Evolutionary conservation across 2,888 invertebrate species (phyloP).

Genomic region (Andrena praecox): DNA sequence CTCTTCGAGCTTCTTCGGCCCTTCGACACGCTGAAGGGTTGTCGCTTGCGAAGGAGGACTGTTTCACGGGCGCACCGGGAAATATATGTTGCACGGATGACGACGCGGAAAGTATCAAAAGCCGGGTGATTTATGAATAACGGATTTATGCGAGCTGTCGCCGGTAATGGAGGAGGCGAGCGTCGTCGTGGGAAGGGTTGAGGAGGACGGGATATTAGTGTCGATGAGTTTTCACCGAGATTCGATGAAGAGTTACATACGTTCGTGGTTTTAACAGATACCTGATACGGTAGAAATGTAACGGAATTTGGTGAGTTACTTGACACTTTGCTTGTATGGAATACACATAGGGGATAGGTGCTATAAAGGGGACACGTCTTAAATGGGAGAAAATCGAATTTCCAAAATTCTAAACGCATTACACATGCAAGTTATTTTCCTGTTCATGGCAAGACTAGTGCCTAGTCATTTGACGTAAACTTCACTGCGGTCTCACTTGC

Average conservation of each 20-base stretch:
- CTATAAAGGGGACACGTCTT: too few species aligned
- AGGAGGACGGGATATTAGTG: constrained; percentile 22
- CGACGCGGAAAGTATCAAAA: constrained; percentile 62
- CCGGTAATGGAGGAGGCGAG: constrained; percentile 32
- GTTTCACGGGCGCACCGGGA: constrained; percentile 28
- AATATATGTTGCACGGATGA: constrained; percentile 54
- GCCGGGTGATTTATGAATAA: constrained; percentile 60
- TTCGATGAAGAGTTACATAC: background rate
- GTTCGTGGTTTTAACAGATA: too few species aligned
- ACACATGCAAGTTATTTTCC: too few species aligned
- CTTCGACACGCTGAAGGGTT: constrained; percentile 55
- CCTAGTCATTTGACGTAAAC: too few species aligned
- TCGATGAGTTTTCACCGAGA: constrained; percentile 14
- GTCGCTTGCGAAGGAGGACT: constrained; percentile 44
- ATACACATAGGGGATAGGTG: too few species aligned
- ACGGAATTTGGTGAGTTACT: too few species aligned
- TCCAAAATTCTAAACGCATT: too few species aligned
- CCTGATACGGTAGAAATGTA: too few species aligned
- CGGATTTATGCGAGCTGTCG: constrained; percentile 43
- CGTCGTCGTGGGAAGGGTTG: background rate
- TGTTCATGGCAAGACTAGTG: too few species aligned
- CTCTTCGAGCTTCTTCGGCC: constrained; percentile 54
- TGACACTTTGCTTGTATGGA: too few species aligned
- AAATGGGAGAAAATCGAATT: too few species aligned
- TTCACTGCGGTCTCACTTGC: too few species aligned